Percentiles rank a stretch among this genome's conserved stretches.
Evolutionary conservation across 2,797 vertebrate genomes (phyloP).

Genomic region (Acanthis flammea): DNA sequence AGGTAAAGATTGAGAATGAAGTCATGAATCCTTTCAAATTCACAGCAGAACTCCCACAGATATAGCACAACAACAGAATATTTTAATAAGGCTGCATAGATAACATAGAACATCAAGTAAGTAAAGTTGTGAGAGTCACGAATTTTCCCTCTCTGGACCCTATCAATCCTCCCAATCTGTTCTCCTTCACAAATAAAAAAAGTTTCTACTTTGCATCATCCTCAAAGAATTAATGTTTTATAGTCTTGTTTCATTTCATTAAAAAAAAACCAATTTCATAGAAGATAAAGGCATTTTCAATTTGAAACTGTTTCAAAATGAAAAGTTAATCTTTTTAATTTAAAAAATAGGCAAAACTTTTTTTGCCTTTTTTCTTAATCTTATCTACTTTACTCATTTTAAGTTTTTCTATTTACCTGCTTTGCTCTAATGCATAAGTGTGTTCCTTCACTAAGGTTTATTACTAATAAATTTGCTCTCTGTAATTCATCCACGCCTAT

Average conservation of each 20-base stretch:
- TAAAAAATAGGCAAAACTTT: neutral
- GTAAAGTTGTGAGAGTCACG: neutral
- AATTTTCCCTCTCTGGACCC: neutral
- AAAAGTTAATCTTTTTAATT: neutral
- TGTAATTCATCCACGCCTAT: neutral
- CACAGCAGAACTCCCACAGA: neutral
- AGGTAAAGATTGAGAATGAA: neutral
- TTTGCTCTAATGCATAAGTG: neutral
- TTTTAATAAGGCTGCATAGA: neutral
- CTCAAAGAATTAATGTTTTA: neutral
- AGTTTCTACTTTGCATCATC: neutral
- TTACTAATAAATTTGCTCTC: neutral
- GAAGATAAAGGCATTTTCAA: neutral
- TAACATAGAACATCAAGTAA: neutral
- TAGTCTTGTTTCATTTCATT: neutral
- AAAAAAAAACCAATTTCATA: neutral
- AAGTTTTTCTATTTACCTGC: neutral
- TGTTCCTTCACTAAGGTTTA: neutral
- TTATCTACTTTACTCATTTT: neutral
- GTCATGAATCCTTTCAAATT: neutral
- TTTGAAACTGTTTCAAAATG: neutral
- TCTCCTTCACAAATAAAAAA: neutral
- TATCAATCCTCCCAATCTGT: neutral
- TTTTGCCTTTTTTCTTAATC: neutral
- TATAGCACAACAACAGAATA: neutral